Base-by-base conservation (phyloP, 1,140 invertebrate species). In the Sinella curviseta region DNA sequence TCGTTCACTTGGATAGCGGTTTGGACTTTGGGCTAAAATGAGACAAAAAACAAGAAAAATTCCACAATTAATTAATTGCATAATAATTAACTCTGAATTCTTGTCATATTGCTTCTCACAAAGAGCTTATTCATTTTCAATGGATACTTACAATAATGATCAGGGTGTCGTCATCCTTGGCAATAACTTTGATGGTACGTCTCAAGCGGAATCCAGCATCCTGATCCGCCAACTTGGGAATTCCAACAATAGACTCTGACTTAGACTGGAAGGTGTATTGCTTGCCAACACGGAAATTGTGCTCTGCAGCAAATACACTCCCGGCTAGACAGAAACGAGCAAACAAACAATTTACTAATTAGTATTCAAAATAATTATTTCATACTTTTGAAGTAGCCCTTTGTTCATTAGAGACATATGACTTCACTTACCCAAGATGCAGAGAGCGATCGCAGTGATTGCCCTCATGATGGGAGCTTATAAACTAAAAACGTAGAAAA, bases 271-370 rank as follows among this genome's bases (percentile, higher is more conserved):
- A 70, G 31, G 30, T 70, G 65, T 70, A 70, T 70, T 70, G 65
- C 65, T 70, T 70, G 65, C 65, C 65, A 70, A 70, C 65, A 70
- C 31, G 65, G 65, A 31, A 70, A n/a, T 70, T 70, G 65, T 70
- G 65, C 65, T 70, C 65, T 33, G 65, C 65, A 70, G 65, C 65
- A 33, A 31, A 70, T 70, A 70, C 65, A 70, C 65, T 70, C 65
- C 65, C 65, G n/a, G 65, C 65, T 70, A 24, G 8, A 70, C 8
- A 26, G 14, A 70, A 70, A 70, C 1, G 4, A 70, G 31, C 26
- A 33, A 4, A 70, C n/a, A n/a, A n/a, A n/a, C n/a, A n/a, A n/a
- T 48, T 48, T 48, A 12, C 20, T 48, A 48, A 48, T 20, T 48
- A 20, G 39, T 48, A 48, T 48, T 48, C n/a, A n/a, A 70, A 30